phyloP scores from a whole-genome alignment of 2,113 vertebrate species.

The Tricholaema leucomelas region DNA sequence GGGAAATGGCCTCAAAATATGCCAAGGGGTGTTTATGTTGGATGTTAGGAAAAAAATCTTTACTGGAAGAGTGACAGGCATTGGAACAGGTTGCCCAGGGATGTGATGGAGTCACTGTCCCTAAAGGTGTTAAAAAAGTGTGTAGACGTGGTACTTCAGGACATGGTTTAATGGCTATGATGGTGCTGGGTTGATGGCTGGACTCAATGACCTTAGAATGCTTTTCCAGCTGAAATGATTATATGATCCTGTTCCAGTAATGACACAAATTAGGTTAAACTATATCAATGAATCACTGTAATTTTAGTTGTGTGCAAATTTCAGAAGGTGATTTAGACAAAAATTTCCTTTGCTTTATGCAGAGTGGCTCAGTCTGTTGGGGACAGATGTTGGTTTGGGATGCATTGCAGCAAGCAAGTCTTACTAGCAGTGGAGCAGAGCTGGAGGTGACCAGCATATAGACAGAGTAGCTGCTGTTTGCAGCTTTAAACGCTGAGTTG shows the following conservation, averaged over 20 bases:
- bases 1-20: no score
- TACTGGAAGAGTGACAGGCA: no score
- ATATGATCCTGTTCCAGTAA: not conserved
- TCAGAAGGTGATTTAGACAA: not conserved
- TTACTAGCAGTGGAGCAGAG: not conserved
- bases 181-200: no score
- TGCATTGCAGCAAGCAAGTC: not conserved
- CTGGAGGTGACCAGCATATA: not conserved
- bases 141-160: no score
- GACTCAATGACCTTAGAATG: no score
- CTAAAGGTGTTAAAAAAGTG: no score
- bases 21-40: no score
- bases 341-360: not conserved
- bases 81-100: no score
- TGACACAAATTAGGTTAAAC: not conserved
- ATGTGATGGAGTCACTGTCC: no score
- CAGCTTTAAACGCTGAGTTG: not conserved
- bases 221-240: not conserved
- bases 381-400: not conserved
- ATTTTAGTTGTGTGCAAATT: not conserved
- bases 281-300: accelerated
- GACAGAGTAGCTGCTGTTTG: not conserved
- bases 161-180: no score
- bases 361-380: not conserved
- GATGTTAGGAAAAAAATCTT: no score